These are phyloP conservation scores for Anoura caudifer DNA, from an alignment of 2,113 vertebrate genomes.

Conservation along the genomic window DNA sequence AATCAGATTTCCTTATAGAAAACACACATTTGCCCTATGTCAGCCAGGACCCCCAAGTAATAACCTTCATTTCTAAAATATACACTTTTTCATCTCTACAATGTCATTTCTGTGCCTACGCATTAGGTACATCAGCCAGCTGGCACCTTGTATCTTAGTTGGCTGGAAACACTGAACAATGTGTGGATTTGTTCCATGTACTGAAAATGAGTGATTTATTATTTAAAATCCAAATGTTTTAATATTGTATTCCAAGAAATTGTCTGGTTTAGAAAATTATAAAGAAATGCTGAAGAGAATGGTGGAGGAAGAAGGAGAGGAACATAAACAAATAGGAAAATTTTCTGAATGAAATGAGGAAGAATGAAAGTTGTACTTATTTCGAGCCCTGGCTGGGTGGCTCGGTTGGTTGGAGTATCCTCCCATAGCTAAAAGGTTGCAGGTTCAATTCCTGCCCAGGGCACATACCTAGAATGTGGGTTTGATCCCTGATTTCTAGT, in stretches of 20 bases:
- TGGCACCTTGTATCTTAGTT: slow-evolving; percentile 14
- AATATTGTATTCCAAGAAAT: slow-evolving; percentile 43
- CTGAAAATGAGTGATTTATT: slow-evolving; percentile 45
- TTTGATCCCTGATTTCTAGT: too few species aligned
- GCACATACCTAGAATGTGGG: too few species aligned
- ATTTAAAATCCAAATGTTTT: slow-evolving; percentile 46
- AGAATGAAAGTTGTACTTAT: background rate
- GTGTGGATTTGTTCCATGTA: slow-evolving; percentile 6
- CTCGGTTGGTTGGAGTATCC: too few species aligned
- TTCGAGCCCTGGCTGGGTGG: background rate
- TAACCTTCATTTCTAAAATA: background rate
- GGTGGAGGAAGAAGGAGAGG: background rate
- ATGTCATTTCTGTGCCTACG: background rate
- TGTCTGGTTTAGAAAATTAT: slow-evolving; percentile 12
- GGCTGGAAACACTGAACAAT: slow-evolving; percentile 33
- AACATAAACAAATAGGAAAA: background rate
- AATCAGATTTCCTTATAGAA: background rate
- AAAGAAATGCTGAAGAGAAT: background rate
- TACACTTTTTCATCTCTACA: background rate
- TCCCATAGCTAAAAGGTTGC: too few species aligned
- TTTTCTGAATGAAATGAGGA: background rate
- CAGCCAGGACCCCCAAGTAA: background rate
- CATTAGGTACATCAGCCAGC: background rate
- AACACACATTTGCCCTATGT: background rate
- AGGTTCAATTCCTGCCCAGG: too few species aligned